A percentile compares a stretch with the other conserved stretches of the same genome.
phyloP scores from a whole-genome alignment of 2,797 vertebrate species.

The Platalea minor region DNA sequence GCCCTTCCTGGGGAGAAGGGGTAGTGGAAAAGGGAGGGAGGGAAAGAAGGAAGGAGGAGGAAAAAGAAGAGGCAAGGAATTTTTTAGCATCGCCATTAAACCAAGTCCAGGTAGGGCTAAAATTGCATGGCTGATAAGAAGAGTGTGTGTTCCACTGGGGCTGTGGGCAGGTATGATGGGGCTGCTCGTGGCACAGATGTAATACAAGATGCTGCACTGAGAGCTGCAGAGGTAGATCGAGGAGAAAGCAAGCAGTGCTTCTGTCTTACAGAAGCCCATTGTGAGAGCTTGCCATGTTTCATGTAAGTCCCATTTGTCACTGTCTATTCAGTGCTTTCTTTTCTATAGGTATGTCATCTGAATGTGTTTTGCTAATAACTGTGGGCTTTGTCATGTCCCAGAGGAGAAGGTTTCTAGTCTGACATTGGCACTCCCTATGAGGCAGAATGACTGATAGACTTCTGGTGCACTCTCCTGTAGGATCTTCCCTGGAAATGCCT shows the following conservation, averaged over 20 bases:
- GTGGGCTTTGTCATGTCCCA: neutral
- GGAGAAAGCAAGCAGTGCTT: neutral
- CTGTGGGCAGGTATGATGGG: neutral
- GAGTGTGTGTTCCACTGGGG: neutral
- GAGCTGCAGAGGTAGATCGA: neutral
- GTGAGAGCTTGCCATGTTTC: neutral
- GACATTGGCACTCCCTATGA: neutral
- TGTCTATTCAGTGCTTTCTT: neutral
- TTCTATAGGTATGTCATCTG: neutral
- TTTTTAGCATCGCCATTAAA: neutral
- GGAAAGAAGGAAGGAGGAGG: neutral
- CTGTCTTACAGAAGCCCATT: neutral
- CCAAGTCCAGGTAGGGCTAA: neutral
- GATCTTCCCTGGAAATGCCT: neutral
- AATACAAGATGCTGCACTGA: neutral
- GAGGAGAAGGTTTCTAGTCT: neutral
- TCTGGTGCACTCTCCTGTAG: neutral
- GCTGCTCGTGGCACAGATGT: neutral
- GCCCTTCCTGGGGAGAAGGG: neutral
- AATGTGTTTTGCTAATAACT: neutral
- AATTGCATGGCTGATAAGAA: neutral
- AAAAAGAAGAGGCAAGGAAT: neutral
- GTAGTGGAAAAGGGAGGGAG: neutral
- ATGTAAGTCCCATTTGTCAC: neutral
- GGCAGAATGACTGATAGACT: neutral